Percentiles rank a stretch among this genome's conserved stretches.
These are phyloP conservation scores for Oscheius sp. DNA, from an alignment of 2,888 invertebrate genomes.

Conservation along the genomic window DNA sequence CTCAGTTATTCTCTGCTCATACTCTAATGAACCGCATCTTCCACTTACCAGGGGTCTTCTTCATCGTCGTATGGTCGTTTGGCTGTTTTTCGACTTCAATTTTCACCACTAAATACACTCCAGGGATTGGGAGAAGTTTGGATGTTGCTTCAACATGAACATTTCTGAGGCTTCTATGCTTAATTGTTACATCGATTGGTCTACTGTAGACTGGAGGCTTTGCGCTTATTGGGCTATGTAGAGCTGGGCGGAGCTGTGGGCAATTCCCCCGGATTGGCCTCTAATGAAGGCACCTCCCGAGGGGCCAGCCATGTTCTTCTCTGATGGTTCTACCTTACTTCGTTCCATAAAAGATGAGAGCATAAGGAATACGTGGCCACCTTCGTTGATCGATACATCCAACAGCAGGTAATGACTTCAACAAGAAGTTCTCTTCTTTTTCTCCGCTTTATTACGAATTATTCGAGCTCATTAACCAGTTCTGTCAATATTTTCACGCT, in stretches of 20 bases:
- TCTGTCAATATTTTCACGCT: neutral
- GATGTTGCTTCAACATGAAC: constrained; percentile 29
- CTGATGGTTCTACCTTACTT: constrained; percentile 61
- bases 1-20: neutral
- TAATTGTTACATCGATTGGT: constrained; percentile 29
- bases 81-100: constrained; percentile 19
- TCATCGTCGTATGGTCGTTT: constrained; percentile 14
- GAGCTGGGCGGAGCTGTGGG: constrained; percentile 41
- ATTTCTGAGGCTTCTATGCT: constrained; percentile 34
- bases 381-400: constrained; percentile 60
- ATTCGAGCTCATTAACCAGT: neutral
- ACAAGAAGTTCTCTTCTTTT: neutral
- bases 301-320: constrained; percentile 62
- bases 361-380: constrained; percentile 54
- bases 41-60: neutral
- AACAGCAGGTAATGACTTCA: constrained; percentile 52
- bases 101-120: constrained; percentile 22
- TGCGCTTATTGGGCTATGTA: neutral
- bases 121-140: constrained; percentile 10
- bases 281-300: constrained; percentile 62
- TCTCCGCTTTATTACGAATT: neutral
- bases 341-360: constrained; percentile 61
- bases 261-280: constrained; percentile 47
- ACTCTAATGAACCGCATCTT: constrained; percentile 10
- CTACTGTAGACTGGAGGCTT: constrained; percentile 2